A percentile compares a stretch with the other conserved stretches of the same genome.
Evolutionary conservation across 1,140 invertebrate genomes (phyloP).

Genomic region (Argopecten irradians): DNA sequence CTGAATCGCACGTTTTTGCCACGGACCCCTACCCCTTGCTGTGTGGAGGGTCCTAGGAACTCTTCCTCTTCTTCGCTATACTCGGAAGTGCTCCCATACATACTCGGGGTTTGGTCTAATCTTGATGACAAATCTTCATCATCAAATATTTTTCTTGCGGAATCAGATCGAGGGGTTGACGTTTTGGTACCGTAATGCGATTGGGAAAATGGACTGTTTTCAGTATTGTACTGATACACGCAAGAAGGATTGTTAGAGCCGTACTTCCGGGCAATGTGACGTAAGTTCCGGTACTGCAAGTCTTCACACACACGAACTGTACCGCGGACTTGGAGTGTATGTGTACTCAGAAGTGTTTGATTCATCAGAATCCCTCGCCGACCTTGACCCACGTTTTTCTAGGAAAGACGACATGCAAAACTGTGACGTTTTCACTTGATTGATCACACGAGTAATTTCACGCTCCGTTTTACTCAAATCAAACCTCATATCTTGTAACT

Average conservation of each 20-base stretch:
- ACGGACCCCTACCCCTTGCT: background rate
- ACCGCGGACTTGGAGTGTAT: background rate
- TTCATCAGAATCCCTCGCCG: background rate
- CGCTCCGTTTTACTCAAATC: slow-evolving; percentile 5
- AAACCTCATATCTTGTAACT: slow-evolving; percentile 16
- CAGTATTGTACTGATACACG: background rate
- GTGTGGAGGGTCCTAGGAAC: background rate
- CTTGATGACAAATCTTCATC: background rate
- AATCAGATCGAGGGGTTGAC: background rate
- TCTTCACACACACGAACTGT: background rate
- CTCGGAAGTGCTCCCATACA: background rate
- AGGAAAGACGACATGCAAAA: background rate
- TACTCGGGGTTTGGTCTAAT: background rate
- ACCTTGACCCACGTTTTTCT: background rate
- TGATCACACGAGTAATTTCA: background rate
- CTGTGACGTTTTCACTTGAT: background rate
- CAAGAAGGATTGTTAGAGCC: background rate
- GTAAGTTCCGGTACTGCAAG: background rate
- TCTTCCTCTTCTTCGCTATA: background rate
- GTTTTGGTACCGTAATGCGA: background rate
- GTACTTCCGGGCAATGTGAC: slow-evolving; percentile 14
- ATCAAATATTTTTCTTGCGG: background rate
- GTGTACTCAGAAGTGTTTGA: background rate
- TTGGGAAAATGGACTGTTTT: background rate
- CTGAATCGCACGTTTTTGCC: background rate